Evolutionary conservation across 1,140 invertebrate species (phyloP).

Genomic region (Pseudachorutes palmiensis): DNA sequence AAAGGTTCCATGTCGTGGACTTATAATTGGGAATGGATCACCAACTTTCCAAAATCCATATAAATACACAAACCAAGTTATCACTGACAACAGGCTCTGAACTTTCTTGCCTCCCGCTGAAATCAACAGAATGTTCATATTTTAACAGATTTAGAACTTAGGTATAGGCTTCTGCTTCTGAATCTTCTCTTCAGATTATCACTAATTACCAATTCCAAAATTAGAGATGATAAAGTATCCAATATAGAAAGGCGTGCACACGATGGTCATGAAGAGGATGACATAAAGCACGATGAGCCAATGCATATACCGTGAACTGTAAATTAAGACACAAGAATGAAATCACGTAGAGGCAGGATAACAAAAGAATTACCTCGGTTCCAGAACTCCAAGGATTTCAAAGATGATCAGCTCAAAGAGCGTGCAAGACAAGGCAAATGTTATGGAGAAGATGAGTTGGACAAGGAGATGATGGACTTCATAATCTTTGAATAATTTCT

Average conservation of each 20-base stretch:
- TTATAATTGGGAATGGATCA: slow-evolving; percentile 96
- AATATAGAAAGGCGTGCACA: slow-evolving; percentile 94
- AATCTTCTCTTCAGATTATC: no score
- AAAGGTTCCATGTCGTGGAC: slow-evolving; percentile 83
- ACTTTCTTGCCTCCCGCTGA: slow-evolving; percentile 53
- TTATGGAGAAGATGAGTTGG: slow-evolving; percentile 92
- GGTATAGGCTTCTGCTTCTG: no score
- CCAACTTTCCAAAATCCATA: slow-evolving; percentile 99
- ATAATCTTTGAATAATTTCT: slow-evolving; percentile 95
- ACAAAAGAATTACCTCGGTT: slow-evolving; percentile 55
- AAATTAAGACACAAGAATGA: slow-evolving; percentile 12
- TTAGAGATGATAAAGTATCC: slow-evolving; percentile 90
- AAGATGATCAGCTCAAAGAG: slow-evolving; percentile 99
- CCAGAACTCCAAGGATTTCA: slow-evolving; percentile 91
- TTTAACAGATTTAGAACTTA: background rate
- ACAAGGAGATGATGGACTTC: slow-evolving; percentile 92
- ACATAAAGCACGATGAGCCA: slow-evolving; percentile 89
- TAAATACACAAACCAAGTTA: slow-evolving; percentile 83
- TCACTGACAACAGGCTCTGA: slow-evolving; percentile 62
- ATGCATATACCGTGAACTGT: slow-evolving; percentile 88
- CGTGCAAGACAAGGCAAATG: slow-evolving; percentile 94
- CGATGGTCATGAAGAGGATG: slow-evolving; percentile 89
- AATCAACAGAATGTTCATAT: background rate
- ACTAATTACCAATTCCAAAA: slow-evolving; percentile 71
- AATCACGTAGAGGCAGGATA: slow-evolving; percentile 8